Base-by-base conservation (phyloP, 1,140 invertebrate species). In the Chironomus tepperi region DNA sequence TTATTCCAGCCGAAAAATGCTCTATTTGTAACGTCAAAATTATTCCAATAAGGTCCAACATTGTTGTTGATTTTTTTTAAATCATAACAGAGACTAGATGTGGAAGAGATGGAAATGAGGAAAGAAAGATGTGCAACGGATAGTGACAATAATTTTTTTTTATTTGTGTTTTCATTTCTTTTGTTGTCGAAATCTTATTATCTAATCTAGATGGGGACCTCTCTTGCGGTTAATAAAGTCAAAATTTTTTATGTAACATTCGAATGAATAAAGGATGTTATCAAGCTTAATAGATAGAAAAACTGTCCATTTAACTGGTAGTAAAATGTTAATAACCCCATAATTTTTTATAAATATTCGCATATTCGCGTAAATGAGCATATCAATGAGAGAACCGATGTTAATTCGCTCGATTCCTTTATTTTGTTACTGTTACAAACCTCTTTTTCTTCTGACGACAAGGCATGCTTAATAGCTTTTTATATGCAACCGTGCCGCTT, bases 311-410 rank as follows among this genome's bases (percentile, higher is more conserved):
- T 57, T 57, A 57, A n/a, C 47, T 12, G 12, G 12, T 57, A 57
- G n/a, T 57, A 57, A 57, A 57, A 57, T 57, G 47, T 10, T 57
- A 57, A 57, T 57, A 57, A 57, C 12, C 47, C n/a, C 47, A 57
- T 15, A 57, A 57, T n/a, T 57, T 57, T 57, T 47, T 47, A 15
- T 57, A 2, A 34, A 2, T 34, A 2, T 34, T 34, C 24, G 24
- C 24, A 34, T 34, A 34, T 57, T 57, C 47, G 47, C 47, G n/a
- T n/a, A 57, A 57, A 15, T 12, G 47, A 57, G 24, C 24, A 34
- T 57, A 57, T n/a, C 47, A 12, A 57, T 57, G 12, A 57, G 47
- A 34, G 24, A 34, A 34, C 24, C 5, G 24, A 34, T 34, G 24
- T 34, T 34, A 34, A 34, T 34, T 34, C 24, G 24, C 24, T 34